phyloP scores from a whole-genome alignment of 2,888 invertebrate genomes.

The Ormyrus labotus region DNA sequence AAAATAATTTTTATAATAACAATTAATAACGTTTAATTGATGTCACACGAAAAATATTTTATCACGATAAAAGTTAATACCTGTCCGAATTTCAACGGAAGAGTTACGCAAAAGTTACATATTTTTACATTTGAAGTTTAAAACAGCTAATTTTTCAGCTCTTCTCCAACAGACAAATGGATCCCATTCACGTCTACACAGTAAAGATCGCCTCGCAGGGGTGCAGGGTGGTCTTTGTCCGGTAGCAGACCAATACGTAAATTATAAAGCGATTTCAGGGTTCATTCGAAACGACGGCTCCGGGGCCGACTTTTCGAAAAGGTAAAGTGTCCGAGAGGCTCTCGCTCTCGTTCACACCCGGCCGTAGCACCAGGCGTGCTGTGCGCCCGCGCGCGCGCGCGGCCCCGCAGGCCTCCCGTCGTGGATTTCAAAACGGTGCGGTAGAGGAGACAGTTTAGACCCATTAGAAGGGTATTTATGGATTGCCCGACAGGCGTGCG shows the following conservation, averaged over 20 bases:
- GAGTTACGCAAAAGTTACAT: too few species aligned
- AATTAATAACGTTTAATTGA: too few species aligned
- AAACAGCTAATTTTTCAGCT: too few species aligned
- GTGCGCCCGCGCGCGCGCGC: conserved; percentile 58
- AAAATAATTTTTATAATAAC: too few species aligned
- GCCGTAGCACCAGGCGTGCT: conserved; percentile 28
- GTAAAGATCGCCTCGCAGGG: too few species aligned
- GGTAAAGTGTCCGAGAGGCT: conserved; percentile 38
- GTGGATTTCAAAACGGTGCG: conserved; percentile 61
- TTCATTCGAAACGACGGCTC: conserved; percentile 38
- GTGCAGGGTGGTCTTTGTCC: too few species aligned
- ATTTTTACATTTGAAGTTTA: too few species aligned
- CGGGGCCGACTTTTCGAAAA: conserved; percentile 30
- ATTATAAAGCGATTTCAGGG: conserved; percentile 55
- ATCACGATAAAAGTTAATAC: too few species aligned
- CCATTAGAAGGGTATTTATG: conserved; percentile 72
- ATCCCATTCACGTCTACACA: too few species aligned
- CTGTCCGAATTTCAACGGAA: too few species aligned
- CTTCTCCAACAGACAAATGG: too few species aligned
- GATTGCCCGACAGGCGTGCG: conserved; percentile 64
- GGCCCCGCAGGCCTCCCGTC: conserved; percentile 56
- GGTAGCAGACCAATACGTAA: conserved; percentile 28
- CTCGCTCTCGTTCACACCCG: conserved; percentile 40
- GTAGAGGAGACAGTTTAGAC: conserved; percentile 70
- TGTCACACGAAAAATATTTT: too few species aligned